Evolutionary conservation across 2,888 invertebrate species (phyloP).

Genomic region (Anodontia alba): DNA sequence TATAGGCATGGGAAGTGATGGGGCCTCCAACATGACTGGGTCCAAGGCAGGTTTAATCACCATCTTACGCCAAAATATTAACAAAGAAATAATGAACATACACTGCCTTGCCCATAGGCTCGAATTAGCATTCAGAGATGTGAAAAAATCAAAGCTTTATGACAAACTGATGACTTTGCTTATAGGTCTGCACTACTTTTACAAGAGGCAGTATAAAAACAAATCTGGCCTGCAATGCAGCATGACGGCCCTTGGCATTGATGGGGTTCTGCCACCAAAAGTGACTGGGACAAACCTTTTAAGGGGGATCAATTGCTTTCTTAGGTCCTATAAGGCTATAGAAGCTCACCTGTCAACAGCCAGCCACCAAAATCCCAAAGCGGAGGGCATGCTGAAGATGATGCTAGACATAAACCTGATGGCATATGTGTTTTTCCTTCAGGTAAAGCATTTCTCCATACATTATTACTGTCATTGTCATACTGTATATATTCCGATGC

Average conservation of each 20-base stretch:
- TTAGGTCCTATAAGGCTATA: conserved; percentile 38
- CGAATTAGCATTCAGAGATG: conserved; percentile 49
- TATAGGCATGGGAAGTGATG: conserved; percentile 46
- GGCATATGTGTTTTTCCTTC: conserved; percentile 45
- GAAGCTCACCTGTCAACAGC: conserved; percentile 47
- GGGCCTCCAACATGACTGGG: conserved; percentile 59
- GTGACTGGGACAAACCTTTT: conserved; percentile 53
- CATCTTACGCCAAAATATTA: conserved; percentile 29
- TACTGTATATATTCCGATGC: background rate
- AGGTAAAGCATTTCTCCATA: conserved; percentile 30
- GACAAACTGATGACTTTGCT: conserved; percentile 53
- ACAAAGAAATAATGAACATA: conserved; percentile 39
- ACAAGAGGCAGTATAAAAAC: conserved; percentile 45
- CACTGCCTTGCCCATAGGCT: conserved; percentile 52
- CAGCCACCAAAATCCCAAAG: conserved; percentile 53
- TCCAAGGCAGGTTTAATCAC: conserved; percentile 25
- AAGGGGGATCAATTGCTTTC: conserved; percentile 29
- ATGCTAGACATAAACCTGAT: conserved; percentile 45
- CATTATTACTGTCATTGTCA: too few relatives aligned
- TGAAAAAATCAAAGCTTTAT: conserved; percentile 35
- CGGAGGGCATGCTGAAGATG: conserved; percentile 40
- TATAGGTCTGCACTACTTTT: conserved; percentile 48
- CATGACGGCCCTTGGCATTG: background rate
- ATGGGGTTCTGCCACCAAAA: conserved; percentile 38
- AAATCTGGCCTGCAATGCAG: conserved; percentile 23